Percentiles rank a stretch among this genome's conserved stretches.
phyloP scores from a whole-genome alignment of 53 echinoderm and acorn worm genomes.

The Zoroaster sp. region DNA sequence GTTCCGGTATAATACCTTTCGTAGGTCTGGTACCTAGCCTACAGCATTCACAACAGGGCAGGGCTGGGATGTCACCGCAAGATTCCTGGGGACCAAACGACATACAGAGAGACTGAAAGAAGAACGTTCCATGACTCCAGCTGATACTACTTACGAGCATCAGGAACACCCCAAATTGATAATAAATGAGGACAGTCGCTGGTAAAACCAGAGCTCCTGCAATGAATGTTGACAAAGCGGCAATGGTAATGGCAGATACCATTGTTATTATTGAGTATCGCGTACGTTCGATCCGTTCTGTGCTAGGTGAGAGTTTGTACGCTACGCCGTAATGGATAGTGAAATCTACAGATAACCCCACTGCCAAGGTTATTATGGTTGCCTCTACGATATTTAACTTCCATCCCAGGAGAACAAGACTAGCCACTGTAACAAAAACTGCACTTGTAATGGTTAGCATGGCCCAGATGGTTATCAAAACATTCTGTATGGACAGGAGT shows the following conservation, averaged over 20 bases:
- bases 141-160: conserved; percentile 50
- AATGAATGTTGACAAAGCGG: conserved; percentile 53
- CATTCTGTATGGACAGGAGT: conserved; percentile 28
- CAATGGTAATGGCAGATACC: conserved; percentile 34
- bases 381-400: conserved; percentile 60
- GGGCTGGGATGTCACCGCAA: conserved; percentile 8
- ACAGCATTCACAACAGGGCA: not conserved
- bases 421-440: conserved; percentile 53
- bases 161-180: conserved; percentile 44
- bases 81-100: conserved; percentile 34
- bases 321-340: conserved; percentile 63
- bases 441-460: conserved; percentile 53
- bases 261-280: conserved; percentile 32
- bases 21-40: not conserved
- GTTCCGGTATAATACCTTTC: too few relatives aligned
- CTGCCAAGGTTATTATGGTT: conserved; percentile 38
- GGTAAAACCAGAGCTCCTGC: conserved; percentile 36
- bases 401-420: conserved; percentile 63
- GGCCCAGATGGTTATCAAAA: conserved; percentile 42
- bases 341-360: conserved; percentile 60
- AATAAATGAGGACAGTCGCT: conserved; percentile 14
- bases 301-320: conserved; percentile 2
- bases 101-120: conserved; percentile 49
- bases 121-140: conserved; percentile 55
- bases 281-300: not conserved